Percentiles rank a stretch among this genome's conserved stretches.
Evolutionary conservation across 2,888 invertebrate species (phyloP).

Genomic region (Microctonus brassicae): DNA sequence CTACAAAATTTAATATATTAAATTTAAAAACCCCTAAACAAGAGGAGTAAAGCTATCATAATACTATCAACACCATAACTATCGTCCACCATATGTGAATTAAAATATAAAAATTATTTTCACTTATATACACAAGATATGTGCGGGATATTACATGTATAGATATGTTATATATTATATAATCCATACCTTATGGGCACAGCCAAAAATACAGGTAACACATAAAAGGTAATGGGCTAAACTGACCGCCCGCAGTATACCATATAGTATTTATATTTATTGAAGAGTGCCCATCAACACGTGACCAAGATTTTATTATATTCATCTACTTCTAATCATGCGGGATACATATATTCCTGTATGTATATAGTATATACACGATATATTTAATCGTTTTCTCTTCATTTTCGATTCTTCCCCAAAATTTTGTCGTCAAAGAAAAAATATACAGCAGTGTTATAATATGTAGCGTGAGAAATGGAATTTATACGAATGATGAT

Average conservation of each 20-base stretch:
- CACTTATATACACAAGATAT: too few species aligned
- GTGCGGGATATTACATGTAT: neutral
- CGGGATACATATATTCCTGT: slow-evolving; percentile 8
- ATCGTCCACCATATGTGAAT: neutral
- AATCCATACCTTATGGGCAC: too few species aligned
- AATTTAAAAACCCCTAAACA: too few species aligned
- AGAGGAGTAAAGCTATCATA: too few species aligned
- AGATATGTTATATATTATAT: neutral
- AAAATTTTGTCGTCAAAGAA: slow-evolving; percentile 17
- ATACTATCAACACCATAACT: too few species aligned
- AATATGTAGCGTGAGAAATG: slow-evolving; percentile 37
- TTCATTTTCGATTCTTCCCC: neutral
- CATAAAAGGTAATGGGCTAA: neutral
- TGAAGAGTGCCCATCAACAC: neutral
- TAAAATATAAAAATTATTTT: too few species aligned
- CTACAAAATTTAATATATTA: too few species aligned
- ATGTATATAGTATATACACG: neutral
- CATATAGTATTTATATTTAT: neutral
- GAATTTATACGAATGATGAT: slow-evolving; percentile 29
- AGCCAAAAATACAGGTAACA: neutral
- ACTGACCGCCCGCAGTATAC: slow-evolving; percentile 25
- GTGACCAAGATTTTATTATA: slow-evolving; percentile 9
- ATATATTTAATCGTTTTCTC: too few species aligned
- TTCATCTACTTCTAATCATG: slow-evolving; percentile 2
- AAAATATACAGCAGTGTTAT: slow-evolving; percentile 9